Evolutionary conservation across 2,888 invertebrate species (phyloP), one percentile per base, ranked within the genome.

Genomic region (Gibbula magus): DNA sequence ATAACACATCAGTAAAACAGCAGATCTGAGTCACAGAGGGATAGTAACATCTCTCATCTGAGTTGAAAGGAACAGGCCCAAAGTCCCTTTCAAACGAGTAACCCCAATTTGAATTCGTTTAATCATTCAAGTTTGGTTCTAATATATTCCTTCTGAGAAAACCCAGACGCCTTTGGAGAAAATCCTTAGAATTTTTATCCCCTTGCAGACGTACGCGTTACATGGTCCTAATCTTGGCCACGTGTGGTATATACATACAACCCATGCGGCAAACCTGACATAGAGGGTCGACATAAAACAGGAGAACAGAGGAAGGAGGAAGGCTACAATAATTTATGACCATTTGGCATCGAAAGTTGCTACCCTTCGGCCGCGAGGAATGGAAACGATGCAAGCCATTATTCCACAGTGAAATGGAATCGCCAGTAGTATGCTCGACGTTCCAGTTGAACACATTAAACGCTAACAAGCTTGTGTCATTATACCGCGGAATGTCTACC

Each of bases 121-220:
- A 29, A 61, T 61, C 29, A 25, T 25, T 61, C 61, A 8, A 29
- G 25, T 61, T 61, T 29, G 61, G 25, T 61, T 61, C 61, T 29
- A 22, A 61, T 61, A 61, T 25, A 61, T 61, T 61, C 61, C 25
- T 29, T 29, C 25, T 61, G 61, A 61, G 29, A 61, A 61, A 61
- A 61, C 29, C 61, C 61, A 61, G 61, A 61, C 61, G 18, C 61
- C 29, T 22, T 22, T 16, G 18, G 61, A 29, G 61, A 61, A 61
- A 25, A 61, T 61, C 61, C 61, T 29, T 18, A 61, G 61, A 61
- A 61, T 61, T 61, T 61, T 61, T 61, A 61, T 61, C 29, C 29
- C 29, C 29, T 29, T 29, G 25, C 61, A 29, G 29, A 25, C 61
- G 29, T 22, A 25, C 29, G 29, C 29, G 25, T 61, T 29, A 29